A percentile compares a stretch with the other conserved stretches of the same genome.
These are phyloP conservation scores for Axea sp. DNA, from an alignment of 2,888 invertebrate genomes.

Conservation along the genomic window DNA sequence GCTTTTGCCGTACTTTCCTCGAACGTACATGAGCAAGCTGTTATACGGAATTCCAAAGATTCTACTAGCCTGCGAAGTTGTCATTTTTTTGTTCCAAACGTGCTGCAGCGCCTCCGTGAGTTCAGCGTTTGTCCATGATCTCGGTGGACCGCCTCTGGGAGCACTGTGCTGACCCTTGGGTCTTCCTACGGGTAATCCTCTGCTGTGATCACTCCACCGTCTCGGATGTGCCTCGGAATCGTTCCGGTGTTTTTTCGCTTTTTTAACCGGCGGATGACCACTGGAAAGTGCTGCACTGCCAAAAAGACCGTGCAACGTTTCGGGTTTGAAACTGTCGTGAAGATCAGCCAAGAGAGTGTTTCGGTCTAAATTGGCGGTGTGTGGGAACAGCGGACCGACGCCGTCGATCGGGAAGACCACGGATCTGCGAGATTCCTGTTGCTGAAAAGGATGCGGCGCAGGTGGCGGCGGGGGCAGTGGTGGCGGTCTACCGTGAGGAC, in stretches of 20 bases:
- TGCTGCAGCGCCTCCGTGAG: constrained; percentile 93
- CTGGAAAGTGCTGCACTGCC: constrained; percentile 66
- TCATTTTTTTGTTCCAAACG: constrained; percentile 98
- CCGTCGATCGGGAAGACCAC: constrained; percentile 72
- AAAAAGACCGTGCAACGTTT: constrained; percentile 74
- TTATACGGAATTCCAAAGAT: constrained; percentile 97
- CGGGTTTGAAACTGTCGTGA: constrained; percentile 76
- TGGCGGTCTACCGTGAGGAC: constrained; percentile 70
- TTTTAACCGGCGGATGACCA: constrained; percentile 69
- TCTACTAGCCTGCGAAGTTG: constrained; percentile 93
- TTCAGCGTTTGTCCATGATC: constrained; percentile 96
- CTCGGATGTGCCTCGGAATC: constrained; percentile 68
- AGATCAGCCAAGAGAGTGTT: constrained; percentile 72
- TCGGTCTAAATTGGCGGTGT: constrained; percentile 70
- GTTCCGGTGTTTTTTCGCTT: constrained; percentile 73
- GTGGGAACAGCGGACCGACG: constrained; percentile 71
- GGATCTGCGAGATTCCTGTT: constrained; percentile 65
- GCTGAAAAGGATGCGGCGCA: constrained; percentile 65
- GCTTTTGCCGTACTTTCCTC: constrained; percentile 96
- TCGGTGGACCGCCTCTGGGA: constrained; percentile 92
- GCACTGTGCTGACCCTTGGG: constrained; percentile 96
- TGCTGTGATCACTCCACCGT: constrained; percentile 74
- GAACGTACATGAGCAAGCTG: constrained; percentile 93
- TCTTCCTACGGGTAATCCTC: constrained; percentile 84
- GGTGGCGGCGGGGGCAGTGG: constrained; percentile 54